Conservation (phyloP, 1,140 invertebrate species). For the Watersipora subatra region DNA sequence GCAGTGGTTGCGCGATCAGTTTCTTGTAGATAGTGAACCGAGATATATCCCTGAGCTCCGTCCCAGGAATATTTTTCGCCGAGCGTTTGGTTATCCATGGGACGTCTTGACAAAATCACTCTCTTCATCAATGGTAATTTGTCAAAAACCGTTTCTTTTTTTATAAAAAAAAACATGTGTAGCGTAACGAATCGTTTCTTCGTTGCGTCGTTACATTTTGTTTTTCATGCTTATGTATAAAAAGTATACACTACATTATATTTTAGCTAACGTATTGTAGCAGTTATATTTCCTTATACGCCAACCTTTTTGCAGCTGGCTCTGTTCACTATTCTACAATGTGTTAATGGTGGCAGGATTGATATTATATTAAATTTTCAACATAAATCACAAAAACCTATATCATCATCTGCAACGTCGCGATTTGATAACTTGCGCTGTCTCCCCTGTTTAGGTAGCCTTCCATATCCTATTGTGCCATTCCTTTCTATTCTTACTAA, state of each 20-base stretch:
- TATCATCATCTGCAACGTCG: too few species aligned
- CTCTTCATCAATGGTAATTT: conserved; percentile 15
- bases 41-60: conserved; percentile 19
- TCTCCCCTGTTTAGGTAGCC: too few species aligned
- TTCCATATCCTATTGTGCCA: too few species aligned
- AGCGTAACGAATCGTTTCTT: neutral
- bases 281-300: too few species aligned
- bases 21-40: conserved; percentile 31
- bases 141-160: neutral
- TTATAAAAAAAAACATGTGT: neutral
- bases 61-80: conserved; percentile 22
- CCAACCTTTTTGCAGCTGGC: too few species aligned
- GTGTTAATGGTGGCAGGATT: too few species aligned
- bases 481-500: too few species aligned
- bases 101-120: conserved; percentile 14
- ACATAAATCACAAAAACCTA: too few species aligned
- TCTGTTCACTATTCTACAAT: too few species aligned
- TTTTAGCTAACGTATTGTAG: neutral
- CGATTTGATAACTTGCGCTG: too few species aligned
- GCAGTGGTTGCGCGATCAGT: conserved; percentile 35
- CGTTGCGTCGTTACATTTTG: too few species aligned
- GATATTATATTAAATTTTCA: too few species aligned
- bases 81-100: conserved; percentile 16
- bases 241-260: neutral
- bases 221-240: neutral